These are phyloP conservation scores for Drosophila auraria DNA, from an alignment of 1,140 invertebrate species.

Conservation along the genomic window DNA sequence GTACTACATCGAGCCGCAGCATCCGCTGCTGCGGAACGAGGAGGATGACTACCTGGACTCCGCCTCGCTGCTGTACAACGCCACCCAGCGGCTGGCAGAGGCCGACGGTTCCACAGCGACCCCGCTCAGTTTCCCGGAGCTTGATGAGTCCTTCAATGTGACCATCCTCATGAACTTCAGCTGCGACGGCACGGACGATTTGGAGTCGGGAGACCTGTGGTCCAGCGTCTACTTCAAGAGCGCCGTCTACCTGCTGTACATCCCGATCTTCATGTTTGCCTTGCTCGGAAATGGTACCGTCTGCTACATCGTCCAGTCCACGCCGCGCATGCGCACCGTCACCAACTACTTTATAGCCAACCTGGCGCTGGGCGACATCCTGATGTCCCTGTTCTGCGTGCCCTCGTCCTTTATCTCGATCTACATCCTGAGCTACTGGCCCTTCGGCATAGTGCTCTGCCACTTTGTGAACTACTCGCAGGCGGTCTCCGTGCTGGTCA, in stretches of 20 bases:
- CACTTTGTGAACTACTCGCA: constrained; percentile 91
- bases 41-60: constrained; percentile 63
- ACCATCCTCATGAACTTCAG: constrained; percentile 70
- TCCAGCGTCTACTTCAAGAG: constrained; percentile 87
- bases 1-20: constrained; percentile 66
- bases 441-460: constrained; percentile 92
- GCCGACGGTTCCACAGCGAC: constrained; percentile 11
- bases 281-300: constrained; percentile 92
- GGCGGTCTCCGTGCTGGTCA: constrained; percentile 92
- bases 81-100: constrained; percentile 21
- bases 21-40: constrained; percentile 54
- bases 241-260: constrained; percentile 91
- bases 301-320: constrained; percentile 92
- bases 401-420: constrained; percentile 93
- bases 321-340: constrained; percentile 93
- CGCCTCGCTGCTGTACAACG: constrained; percentile 51
- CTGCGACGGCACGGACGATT: constrained; percentile 41
- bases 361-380: constrained; percentile 92
- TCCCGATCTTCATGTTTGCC: constrained; percentile 90
- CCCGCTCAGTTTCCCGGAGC: constrained; percentile 18
- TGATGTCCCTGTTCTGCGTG: constrained; percentile 94
- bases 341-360: constrained; percentile 96
- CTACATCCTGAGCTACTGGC: constrained; percentile 91
- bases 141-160: constrained; percentile 49
- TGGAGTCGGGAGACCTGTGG: constrained; percentile 65